Base-by-base conservation (phyloP, 2,888 invertebrate genomes). In the Chymomyza caudatula region DNA sequence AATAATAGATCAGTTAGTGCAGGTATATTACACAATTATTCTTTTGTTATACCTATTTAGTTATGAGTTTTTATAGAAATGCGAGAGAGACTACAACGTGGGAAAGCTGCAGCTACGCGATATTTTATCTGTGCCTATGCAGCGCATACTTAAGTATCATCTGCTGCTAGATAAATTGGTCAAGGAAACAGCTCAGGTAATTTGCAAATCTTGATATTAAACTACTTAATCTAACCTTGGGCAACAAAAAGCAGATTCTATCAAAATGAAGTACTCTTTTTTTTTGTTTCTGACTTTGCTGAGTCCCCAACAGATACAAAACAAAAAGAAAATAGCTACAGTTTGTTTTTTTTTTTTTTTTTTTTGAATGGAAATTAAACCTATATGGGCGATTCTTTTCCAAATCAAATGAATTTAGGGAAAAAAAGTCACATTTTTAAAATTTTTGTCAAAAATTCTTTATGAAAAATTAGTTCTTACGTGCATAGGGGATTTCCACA, bases 91-190 rank as follows among this genome's bases (percentile, higher is more conserved):
- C 88, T 97, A 97, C 85, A 98, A 98, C 91, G 96, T 97, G 84
- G 97, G 97, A 13, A 95, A 97, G 88, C 97, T 99, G 88, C 96
- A 97, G 90, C 92, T 99, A 77, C 93, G 98, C 56, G 99, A 99
- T 90, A 95, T 99, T 74, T 92, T 99, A 54, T 97, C 98, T 20
- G 98, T 99, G 73, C 99, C 99, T 51, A 98, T 99, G 97, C 99
- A 99, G 91, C 92, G 99, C 88, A 96, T 99, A 77, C 93, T 99
- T 73, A 99, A 99, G 89, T 99, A 99, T 91, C 98, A 98, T 90
- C 92, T 99, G 63, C 91, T 99, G 57, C 91, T 99, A 64, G 96
- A 97, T 89, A 98, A 96, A 90, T 91, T 97, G 57, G 94, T 96
- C 60, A 95, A 96, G 85, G 96, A 96, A 89, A 97, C 97, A 0